Percentiles rank a stretch among this genome's conserved stretches.
Conservation (phyloP, 1,140 invertebrate genomes). For the Radopholus similis region DNA sequence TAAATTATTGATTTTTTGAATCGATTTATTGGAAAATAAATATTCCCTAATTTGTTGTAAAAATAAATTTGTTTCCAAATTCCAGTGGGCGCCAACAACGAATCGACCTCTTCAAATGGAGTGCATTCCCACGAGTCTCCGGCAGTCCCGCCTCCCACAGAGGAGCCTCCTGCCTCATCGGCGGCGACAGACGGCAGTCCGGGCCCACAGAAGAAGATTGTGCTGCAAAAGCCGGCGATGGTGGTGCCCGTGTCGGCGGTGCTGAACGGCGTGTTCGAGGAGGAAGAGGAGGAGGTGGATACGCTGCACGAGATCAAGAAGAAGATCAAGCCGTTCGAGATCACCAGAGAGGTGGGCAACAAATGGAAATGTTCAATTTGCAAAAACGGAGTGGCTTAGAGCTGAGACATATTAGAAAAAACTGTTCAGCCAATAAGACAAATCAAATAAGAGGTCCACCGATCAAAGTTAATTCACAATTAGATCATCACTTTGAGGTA, state of each 20-base stretch:
- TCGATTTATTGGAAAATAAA: no score
- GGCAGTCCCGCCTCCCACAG: background rate
- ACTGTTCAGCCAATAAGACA: no score
- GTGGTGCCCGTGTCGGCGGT: conserved; percentile 2
- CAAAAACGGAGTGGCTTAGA: background rate
- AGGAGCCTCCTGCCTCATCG: background rate
- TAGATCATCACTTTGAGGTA: no score
- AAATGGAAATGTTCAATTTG: background rate
- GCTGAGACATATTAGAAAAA: no score
- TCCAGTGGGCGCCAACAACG: no score
- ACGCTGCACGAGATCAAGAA: conserved; percentile 67
- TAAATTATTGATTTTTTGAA: no score
- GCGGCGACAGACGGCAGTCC: background rate
- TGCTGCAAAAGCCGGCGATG: conserved; percentile 47
- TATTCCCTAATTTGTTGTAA: no score
- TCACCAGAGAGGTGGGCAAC: conserved; percentile 42
- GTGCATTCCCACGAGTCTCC: background rate
- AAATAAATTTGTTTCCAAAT: no score
- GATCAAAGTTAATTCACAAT: no score
- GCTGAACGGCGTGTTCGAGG: conserved; percentile 48
- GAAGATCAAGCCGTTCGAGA: conserved; percentile 63
- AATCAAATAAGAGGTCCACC: no score
- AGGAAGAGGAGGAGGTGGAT: conserved; percentile 67
- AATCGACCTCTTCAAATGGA: no score
- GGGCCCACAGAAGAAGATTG: conserved; percentile 51